These are phyloP conservation scores for Diarsia brunnea DNA, from an alignment of 2,888 invertebrate genomes.

Conservation along the genomic window DNA sequence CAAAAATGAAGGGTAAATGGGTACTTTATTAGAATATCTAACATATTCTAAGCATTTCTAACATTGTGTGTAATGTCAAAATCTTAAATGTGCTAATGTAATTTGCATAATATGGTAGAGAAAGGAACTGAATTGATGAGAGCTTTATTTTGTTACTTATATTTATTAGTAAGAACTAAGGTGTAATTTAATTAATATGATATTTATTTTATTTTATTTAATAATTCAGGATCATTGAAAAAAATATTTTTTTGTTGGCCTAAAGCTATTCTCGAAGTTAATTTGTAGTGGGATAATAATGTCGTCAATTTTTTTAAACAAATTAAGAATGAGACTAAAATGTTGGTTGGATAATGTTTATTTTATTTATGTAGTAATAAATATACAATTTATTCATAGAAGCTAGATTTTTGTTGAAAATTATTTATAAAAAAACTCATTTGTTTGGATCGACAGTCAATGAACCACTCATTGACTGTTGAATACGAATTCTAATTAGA, in stretches of 20 bases:
- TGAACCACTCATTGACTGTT: neutral
- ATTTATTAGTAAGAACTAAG: conserved; percentile 3
- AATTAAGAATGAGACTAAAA: conserved; percentile 39
- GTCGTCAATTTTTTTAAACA: conserved; percentile 2
- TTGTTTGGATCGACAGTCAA: too few relatives aligned
- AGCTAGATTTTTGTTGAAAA: conserved; percentile 15
- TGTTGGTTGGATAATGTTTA: conserved; percentile 22
- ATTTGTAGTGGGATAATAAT: neutral
- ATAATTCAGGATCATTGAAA: neutral
- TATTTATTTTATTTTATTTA: neutral
- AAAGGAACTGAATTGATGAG: conserved; percentile 38
- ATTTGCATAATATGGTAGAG: conserved; percentile 13
- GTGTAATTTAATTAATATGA: conserved; percentile 12
- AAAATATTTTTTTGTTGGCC: conserved; percentile 9
- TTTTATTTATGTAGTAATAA: conserved; percentile 21
- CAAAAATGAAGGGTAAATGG: neutral
- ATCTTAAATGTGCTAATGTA: conserved; percentile 31
- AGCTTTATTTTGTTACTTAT: conserved; percentile 55
- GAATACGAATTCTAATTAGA: neutral
- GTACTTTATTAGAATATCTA: conserved; percentile 17
- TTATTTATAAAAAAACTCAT: neutral
- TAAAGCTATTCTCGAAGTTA: conserved; percentile 16
- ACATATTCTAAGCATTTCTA: conserved; percentile 37
- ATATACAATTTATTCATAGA: conserved; percentile 32
- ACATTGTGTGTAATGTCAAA: conserved; percentile 32